Base-by-base conservation (phyloP, 2,888 invertebrate genomes). In the Petrolisthes cinctipes region DNA sequence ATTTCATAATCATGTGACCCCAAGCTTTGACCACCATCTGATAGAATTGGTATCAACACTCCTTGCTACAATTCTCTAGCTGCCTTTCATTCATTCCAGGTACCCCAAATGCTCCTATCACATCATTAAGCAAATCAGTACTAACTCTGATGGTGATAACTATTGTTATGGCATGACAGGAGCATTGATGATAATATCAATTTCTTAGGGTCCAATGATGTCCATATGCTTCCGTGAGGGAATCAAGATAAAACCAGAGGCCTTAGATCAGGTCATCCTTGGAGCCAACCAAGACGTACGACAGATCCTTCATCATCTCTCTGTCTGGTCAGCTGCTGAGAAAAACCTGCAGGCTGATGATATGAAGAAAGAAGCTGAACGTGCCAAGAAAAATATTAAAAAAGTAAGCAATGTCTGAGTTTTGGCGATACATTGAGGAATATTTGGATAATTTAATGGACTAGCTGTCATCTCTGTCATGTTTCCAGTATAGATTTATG, bases 221-320 rank as follows among this genome's bases (percentile, higher is more conserved):
- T 95, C 96, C 0, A 95, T 99, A 91, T 97, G 97, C 92, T 97
- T 94, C 93, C 98, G 97, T 93, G 99, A 99, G 93, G 95, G 96
- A 82, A 93, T 99, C 4, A 96, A 96, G 92, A 94, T 98, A 4
- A 93, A 95, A 0, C 94, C 95, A 0, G 95, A 96, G n/a, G 95
- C 95, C 84, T 92, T 99, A 23, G 95, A 95, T 84, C 96, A 97
- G 92, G 95, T 99, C 83, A 97, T 99, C 88, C 93, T 94, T 11
- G 96, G 97, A 0, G 96, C 98, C 14, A 97, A 97, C 92, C 96
- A 97, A 92, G 99, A 99, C 93, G 95, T 99, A 90, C 94, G 99
- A 1, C 98, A 99, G 94, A 96, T 97, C 0, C 94, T 99, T 81
- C 98, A 98, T 93, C 95, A 98, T 92, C 94, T 99, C 87, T 96